Evolutionary conservation across 1,140 invertebrate species (phyloP).

Genomic region (Zophobas morio): DNA sequence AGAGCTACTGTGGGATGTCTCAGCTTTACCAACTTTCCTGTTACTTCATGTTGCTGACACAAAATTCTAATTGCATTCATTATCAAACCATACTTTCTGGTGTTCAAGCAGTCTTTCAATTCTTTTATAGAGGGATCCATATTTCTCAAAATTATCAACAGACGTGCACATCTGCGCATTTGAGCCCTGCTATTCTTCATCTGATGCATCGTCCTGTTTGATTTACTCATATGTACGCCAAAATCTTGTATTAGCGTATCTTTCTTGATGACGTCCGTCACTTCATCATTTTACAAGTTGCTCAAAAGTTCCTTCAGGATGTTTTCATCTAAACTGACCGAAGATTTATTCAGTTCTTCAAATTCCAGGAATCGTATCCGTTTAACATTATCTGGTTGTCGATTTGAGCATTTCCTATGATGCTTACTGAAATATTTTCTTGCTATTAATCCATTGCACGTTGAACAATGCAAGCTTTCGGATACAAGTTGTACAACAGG

Average conservation of each 20-base stretch:
- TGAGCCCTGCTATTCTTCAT: conserved; percentile 10
- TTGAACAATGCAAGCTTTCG: background rate
- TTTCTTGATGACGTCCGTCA: background rate
- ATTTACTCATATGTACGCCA: conserved; percentile 1
- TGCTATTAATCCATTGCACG: background rate
- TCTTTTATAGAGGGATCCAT: background rate
- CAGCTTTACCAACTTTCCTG: background rate
- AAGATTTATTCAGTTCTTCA: background rate
- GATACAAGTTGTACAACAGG: background rate
- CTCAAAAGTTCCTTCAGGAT: background rate
- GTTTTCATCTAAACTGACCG: background rate
- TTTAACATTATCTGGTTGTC: background rate
- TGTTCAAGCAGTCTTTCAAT: background rate
- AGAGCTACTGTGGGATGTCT: conserved; percentile 3
- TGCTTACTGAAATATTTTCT: background rate
- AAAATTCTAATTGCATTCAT: conserved; percentile 1
- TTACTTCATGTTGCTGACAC: background rate
- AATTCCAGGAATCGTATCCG: background rate
- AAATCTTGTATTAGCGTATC: background rate
- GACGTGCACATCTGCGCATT: conserved; percentile 9
- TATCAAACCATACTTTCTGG: background rate
- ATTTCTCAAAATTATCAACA: background rate
- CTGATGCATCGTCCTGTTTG: background rate
- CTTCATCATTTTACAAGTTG: background rate
- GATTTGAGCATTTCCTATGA: background rate